Evolutionary conservation across 2,797 vertebrate species (phyloP), one percentile per base, ranked within the genome.

Genomic region (Fundulus diaphanus): DNA sequence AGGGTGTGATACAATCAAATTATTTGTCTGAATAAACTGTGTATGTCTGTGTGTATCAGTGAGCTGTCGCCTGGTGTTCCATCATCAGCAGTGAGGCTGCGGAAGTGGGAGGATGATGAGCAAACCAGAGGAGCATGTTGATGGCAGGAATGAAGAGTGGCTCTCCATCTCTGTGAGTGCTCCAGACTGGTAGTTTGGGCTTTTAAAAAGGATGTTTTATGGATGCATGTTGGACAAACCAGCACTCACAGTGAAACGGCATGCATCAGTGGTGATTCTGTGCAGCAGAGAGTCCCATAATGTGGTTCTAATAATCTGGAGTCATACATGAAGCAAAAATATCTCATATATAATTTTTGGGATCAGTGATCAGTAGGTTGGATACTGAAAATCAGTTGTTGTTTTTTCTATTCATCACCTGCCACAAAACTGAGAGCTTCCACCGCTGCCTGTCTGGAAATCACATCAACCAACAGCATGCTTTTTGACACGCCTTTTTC

Each of bases 101-200:
- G 63, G 37, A 15, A 85, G 74, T 79, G 81, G 83, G 80, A 82
- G 82, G 84, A 69, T 82, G 81, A 16, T 1, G n/a, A 82, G 51
- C 0, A 27, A 78, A 76, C 74, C 83, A 81, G 74, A 87, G 73
- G 68, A 83, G 69, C 67, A 81, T 76, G 82, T 73, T 65, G 73
- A 84, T 78, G 70, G 75, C 76, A 71, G 77, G 80, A 74, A 80
- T 61, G 70, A 82, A 77, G 82, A 77, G 77, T 84, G 77, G 74
- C 75, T 54, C 85, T 85, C 57, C 57, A 75, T 74, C 37, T 9
- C 51, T 70, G 56, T 37, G 56, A 77, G 79, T 0, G 54, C 59
- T 78, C 52, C 69, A 51, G 56, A 46, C 24, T 70, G 72, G 24
- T 68, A 42, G 40, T 70, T 35, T 66, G 35, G 73, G 52, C 76